Percentiles rank a stretch among this genome's conserved stretches.
Evolutionary conservation across 2,113 vertebrate species (phyloP).

Genomic region (Brachypteracias leptosomus): DNA sequence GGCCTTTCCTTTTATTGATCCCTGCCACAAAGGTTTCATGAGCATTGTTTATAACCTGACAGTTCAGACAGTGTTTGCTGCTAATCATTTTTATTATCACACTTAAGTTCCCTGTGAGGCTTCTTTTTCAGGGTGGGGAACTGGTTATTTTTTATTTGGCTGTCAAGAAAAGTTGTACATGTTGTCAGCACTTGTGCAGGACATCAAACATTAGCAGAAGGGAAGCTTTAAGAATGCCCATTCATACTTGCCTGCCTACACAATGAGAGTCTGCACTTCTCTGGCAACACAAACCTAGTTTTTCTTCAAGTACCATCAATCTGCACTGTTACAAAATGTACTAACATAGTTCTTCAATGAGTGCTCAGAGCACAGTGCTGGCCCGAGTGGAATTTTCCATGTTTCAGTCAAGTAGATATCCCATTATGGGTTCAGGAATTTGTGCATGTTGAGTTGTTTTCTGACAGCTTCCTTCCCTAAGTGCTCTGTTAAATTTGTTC

Average conservation of each 20-base stretch:
- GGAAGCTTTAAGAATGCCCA: background rate
- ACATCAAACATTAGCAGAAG: background rate
- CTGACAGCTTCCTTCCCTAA: background rate
- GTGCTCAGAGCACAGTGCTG: background rate
- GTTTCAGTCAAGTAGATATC: background rate
- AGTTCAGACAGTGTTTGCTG: background rate
- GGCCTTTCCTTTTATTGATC: slow-evolving; percentile 43
- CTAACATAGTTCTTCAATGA: background rate
- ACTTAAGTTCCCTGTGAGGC: background rate
- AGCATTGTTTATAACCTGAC: slow-evolving; percentile 35
- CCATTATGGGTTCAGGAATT: background rate
- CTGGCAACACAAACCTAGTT: background rate
- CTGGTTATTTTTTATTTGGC: background rate
- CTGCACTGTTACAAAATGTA: background rate
- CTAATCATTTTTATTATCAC: slow-evolving; percentile 7
- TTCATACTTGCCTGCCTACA: background rate
- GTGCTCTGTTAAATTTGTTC: background rate
- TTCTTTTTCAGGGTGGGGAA: background rate
- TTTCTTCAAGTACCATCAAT: background rate
- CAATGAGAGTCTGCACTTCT: background rate
- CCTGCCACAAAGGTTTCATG: slow-evolving; percentile 17
- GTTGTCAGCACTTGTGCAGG: background rate
- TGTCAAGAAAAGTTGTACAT: background rate
- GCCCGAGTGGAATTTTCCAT: background rate
- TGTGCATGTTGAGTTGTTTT: background rate